Percentiles rank a stretch among this genome's conserved stretches.
Conservation (phyloP, 2,797 vertebrate species). For the Naso thynnoides region DNA sequence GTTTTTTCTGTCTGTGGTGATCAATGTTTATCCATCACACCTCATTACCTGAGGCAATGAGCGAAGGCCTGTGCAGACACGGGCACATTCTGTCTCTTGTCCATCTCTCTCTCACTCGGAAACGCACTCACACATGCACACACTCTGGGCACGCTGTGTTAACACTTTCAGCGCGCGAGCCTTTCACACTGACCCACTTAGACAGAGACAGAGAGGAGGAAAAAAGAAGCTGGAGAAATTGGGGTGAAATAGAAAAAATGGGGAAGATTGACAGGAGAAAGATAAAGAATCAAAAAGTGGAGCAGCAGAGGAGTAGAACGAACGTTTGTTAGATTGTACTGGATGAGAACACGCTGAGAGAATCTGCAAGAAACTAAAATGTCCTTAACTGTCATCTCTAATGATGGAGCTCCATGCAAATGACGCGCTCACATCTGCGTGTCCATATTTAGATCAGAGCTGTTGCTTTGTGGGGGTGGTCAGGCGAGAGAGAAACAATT, state of each 20-base stretch:
- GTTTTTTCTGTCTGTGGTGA: conserved; percentile 22
- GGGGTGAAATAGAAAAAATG: conserved; percentile 27
- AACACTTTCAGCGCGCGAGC: conserved; percentile 57
- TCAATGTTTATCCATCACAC: conserved; percentile 41
- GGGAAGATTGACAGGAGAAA: conserved; percentile 23
- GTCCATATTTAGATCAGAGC: no score
- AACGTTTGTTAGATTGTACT: background rate
- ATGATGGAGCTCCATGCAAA: conserved; percentile 23
- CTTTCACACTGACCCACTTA: conserved; percentile 73
- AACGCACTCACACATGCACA: conserved; percentile 9
- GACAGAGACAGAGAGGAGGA: conserved; percentile 27
- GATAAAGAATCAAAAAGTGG: conserved; percentile 41
- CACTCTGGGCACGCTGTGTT: conserved; percentile 56
- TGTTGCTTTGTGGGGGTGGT: no score
- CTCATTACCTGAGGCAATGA: conserved; percentile 46
- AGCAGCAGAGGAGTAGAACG: conserved; percentile 20
- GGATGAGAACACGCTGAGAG: conserved; percentile 2
- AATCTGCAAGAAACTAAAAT: conserved; percentile 1
- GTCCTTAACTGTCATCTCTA: conserved; percentile 28
- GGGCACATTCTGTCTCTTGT: background rate
- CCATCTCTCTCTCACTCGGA: conserved; percentile 8
- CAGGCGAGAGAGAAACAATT: no score
- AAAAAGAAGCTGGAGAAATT: conserved; percentile 30
- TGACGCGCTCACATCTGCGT: no score
- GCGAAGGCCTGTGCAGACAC: conserved; percentile 16